Evolutionary conservation across 1,140 invertebrate species (phyloP).

Genomic region (Zaprionus ghesquierei): DNA sequence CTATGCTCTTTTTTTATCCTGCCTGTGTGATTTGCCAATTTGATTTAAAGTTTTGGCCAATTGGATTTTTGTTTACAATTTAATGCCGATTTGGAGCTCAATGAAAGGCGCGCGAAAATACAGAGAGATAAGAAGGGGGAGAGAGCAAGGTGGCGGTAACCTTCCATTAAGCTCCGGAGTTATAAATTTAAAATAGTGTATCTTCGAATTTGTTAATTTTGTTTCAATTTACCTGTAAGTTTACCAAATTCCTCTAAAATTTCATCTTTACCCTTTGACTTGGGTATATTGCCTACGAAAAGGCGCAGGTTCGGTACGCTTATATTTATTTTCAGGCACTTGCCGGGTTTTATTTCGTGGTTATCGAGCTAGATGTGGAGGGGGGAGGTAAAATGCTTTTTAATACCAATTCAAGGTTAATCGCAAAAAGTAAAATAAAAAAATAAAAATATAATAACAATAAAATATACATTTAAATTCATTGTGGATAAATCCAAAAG

Average conservation of each 20-base stretch:
- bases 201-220: conserved; percentile 86
- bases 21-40: conserved; percentile 60
- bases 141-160: background rate
- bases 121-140: background rate
- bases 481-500: conserved; percentile 12
- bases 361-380: conserved; percentile 94
- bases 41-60: conserved; percentile 53
- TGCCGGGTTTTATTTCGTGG: conserved; percentile 99
- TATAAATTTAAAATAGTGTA: conserved; percentile 68
- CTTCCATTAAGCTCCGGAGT: conserved; percentile 31
- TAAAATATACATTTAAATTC: conserved; percentile 43
- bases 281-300: conserved; percentile 99
- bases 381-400: conserved; percentile 83
- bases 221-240: conserved; percentile 95
- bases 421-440: conserved; percentile 63
- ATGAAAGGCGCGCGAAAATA: conserved; percentile 9
- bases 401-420: conserved; percentile 74
- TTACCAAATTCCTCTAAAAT: conserved; percentile 99
- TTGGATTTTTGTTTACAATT: conserved; percentile 81
- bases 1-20: conserved; percentile 3
- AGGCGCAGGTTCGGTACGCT: conserved; percentile 99
- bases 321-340: conserved; percentile 99
- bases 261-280: conserved; percentile 99
- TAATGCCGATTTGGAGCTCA: conserved; percentile 64
- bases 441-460: conserved; percentile 61